A percentile compares a stretch with the other conserved stretches of the same genome.
phyloP scores from a whole-genome alignment of 2,888 invertebrate genomes.

The Rhorus exstirpatorius region DNA sequence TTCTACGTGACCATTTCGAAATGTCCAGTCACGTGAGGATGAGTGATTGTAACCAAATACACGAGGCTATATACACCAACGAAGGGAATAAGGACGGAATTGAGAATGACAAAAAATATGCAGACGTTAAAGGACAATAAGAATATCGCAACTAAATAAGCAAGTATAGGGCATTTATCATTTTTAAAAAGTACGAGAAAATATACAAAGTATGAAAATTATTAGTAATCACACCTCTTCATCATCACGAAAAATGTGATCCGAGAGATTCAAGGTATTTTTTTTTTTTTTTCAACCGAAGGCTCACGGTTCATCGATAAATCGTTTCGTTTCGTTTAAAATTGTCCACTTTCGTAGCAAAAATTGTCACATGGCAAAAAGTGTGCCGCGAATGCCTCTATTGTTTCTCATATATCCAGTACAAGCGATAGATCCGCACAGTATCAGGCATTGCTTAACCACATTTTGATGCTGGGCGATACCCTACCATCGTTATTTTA shows the following conservation, averaged over 20 bases:
- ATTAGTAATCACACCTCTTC: neutral
- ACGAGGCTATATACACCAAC: neutral
- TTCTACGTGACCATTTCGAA: slow-evolving; percentile 15
- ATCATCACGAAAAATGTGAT: too few species aligned
- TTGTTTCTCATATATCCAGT: too few species aligned
- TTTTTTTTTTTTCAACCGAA: too few species aligned
- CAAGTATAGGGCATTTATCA: neutral
- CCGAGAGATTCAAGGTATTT: too few species aligned
- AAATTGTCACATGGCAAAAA: too few species aligned
- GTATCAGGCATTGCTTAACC: neutral
- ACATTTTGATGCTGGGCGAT: neutral
- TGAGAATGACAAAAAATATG: neutral
- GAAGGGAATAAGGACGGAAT: neutral
- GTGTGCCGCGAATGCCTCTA: too few species aligned
- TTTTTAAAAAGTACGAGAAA: neutral
- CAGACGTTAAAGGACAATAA: neutral
- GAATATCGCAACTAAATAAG: neutral
- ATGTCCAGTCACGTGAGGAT: neutral
- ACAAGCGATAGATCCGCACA: neutral
- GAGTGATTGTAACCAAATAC: neutral
- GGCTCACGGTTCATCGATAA: too few species aligned
- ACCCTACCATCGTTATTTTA: neutral
- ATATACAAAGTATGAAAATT: neutral
- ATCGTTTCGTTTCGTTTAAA: too few species aligned
- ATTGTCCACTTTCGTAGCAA: too few species aligned